Conservation (phyloP, 2,113 vertebrate species). For the Platichthys flesus region DNA sequence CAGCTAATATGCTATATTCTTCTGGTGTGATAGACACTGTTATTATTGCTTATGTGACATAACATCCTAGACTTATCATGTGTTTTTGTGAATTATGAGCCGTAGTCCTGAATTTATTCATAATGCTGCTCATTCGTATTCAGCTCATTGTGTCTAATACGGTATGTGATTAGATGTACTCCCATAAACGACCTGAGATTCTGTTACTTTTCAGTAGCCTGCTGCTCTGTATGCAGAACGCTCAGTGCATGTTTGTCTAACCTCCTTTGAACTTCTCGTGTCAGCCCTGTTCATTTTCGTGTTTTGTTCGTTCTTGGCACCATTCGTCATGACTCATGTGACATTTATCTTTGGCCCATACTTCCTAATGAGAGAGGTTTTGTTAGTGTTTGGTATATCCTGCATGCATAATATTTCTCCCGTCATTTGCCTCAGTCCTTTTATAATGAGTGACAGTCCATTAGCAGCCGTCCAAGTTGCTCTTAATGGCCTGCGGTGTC, state of each 20-base stretch:
- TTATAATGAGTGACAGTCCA: constrained; percentile 55
- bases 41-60: no score
- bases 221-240: constrained; percentile 3
- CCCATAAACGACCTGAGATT: constrained; percentile 41
- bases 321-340: constrained; percentile 24
- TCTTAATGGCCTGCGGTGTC: constrained; percentile 51
- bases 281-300: constrained; percentile 3
- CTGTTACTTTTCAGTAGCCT: constrained; percentile 16
- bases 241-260: constrained; percentile 17
- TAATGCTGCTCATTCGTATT: neutral
- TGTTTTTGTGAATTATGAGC: constrained; percentile 17
- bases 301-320: constrained; percentile 31
- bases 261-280: constrained; percentile 8
- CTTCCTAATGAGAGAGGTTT: constrained; percentile 29
- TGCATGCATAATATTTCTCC: constrained; percentile 28
- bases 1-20: neutral
- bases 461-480: constrained; percentile 49
- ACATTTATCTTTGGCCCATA: constrained; percentile 26
- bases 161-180: constrained; percentile 18
- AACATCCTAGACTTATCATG: neutral
- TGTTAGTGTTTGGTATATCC: constrained; percentile 15
- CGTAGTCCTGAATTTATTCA: neutral
- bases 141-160: constrained; percentile 19
- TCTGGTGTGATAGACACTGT: neutral
- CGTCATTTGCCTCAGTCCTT: constrained; percentile 42